phyloP scores from a whole-genome alignment of 2,797 vertebrate species.

The Microchirus variegatus region DNA sequence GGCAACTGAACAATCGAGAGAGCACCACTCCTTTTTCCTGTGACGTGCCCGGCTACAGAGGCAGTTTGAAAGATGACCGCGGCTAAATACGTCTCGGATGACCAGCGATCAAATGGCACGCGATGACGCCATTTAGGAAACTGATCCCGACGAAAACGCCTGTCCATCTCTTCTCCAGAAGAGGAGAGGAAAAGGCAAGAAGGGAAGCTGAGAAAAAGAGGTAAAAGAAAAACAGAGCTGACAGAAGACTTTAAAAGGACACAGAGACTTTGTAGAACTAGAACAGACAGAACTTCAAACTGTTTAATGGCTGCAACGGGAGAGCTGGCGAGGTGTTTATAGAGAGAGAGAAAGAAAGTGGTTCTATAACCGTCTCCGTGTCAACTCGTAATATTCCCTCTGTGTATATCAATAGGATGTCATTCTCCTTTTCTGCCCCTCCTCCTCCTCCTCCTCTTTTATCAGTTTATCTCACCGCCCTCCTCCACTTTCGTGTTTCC shows the following conservation, averaged over 20 bases:
- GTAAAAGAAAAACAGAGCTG: background rate
- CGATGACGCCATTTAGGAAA: constrained; percentile 48
- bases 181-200: background rate
- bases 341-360: constrained; percentile 18
- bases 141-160: constrained; percentile 19
- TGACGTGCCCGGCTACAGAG: constrained; percentile 19
- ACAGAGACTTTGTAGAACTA: constrained; percentile 12
- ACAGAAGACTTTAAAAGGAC: constrained; percentile 41
- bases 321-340: constrained; percentile 38
- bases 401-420: constrained; percentile 18
- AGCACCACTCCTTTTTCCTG: constrained; percentile 70
- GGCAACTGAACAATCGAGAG: constrained; percentile 59
- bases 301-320: constrained; percentile 31
- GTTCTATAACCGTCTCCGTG: constrained; percentile 25
- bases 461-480: constrained; percentile 7
- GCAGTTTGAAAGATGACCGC: constrained; percentile 39
- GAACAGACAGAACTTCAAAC: constrained; percentile 28
- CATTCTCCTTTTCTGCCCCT: background rate
- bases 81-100: constrained; percentile 44
- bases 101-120: constrained; percentile 54
- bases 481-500: constrained; percentile 1
- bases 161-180: background rate
- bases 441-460: constrained; percentile 2
- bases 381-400: constrained; percentile 36
- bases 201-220: too few relatives aligned